A percentile compares a stretch with the other conserved stretches of the same genome.
Evolutionary conservation across 1,140 invertebrate genomes (phyloP).

Genomic region (Bombus cullumanus): DNA sequence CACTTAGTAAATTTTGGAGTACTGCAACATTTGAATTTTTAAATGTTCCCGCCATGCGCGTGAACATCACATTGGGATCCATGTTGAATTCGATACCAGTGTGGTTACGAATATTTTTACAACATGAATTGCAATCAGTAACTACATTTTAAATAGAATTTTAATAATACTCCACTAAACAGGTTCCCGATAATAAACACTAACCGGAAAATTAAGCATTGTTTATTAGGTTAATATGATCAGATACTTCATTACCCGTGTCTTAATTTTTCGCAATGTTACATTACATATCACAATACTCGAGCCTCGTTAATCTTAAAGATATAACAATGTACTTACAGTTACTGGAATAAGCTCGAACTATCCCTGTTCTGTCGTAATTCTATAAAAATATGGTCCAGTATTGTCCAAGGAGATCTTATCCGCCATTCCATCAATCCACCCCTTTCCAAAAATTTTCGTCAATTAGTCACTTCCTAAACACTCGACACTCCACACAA

Average conservation of each 20-base stretch:
- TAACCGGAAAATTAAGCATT: not conserved
- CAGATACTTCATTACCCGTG: not conserved
- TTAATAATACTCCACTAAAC: not conserved
- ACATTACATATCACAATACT: not conserved
- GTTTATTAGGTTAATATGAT: not conserved
- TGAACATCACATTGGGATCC: not conserved
- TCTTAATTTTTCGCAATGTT: not conserved
- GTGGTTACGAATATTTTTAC: not conserved
- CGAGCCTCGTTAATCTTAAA: not conserved
- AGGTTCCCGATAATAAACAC: no score
- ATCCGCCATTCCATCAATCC: not conserved
- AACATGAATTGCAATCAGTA: not conserved
- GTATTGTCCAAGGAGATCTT: not conserved
- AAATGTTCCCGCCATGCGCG: not conserved
- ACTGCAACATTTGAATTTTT: not conserved
- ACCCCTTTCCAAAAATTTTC: no score
- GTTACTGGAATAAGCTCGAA: not conserved
- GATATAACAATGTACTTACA: not conserved
- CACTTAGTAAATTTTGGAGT: not conserved
- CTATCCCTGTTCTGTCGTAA: not conserved
- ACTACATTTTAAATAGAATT: no score
- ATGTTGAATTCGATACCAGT: constrained; percentile 8
- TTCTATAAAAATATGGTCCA: no score
- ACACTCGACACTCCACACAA: no score
- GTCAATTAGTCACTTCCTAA: no score